Conservation (phyloP, 2,888 invertebrate genomes). For the Epinotia ramella region DNA sequence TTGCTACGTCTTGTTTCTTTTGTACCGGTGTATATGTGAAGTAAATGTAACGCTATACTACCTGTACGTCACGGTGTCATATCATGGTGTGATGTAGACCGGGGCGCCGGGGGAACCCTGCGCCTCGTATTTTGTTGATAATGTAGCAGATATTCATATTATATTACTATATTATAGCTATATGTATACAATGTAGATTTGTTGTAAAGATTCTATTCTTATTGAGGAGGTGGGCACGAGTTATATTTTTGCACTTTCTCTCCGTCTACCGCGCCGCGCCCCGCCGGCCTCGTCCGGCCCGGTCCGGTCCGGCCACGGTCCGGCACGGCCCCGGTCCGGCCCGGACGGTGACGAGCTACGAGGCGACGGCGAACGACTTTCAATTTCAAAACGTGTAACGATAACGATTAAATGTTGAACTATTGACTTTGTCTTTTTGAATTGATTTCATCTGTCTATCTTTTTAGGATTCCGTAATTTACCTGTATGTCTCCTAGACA, state of each 20-base stretch:
- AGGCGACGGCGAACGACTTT: slow-evolving; percentile 55
- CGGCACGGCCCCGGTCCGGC: slow-evolving; percentile 1
- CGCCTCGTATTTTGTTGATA: slow-evolving; percentile 64
- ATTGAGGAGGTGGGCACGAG: slow-evolving; percentile 45
- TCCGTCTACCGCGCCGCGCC: slow-evolving; percentile 32
- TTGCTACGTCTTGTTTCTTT: slow-evolving; percentile 47
- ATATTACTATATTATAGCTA: slow-evolving; percentile 58
- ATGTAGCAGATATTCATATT: slow-evolving; percentile 61
- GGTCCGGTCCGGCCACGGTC: not conserved
- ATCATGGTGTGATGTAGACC: slow-evolving; percentile 75
- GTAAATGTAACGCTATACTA: slow-evolving; percentile 52
- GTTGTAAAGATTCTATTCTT: slow-evolving; percentile 54
- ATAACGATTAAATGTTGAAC: slow-evolving; percentile 80
- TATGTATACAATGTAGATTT: slow-evolving; percentile 65
- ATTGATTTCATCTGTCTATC: not conserved
- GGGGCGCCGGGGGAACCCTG: slow-evolving; percentile 35
- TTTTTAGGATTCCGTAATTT: not conserved
- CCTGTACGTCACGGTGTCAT: slow-evolving; percentile 69
- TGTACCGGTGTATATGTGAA: slow-evolving; percentile 46
- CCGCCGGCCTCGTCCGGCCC: slow-evolving; percentile 32
- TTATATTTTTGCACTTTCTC: slow-evolving; percentile 76
- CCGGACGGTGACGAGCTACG: slow-evolving; percentile 15
- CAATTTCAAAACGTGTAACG: slow-evolving; percentile 71
- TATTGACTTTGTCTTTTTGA: slow-evolving; percentile 57
- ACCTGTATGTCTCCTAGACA: no score